phyloP scores from a whole-genome alignment of 2,797 vertebrate species.

The Mus spretus region DNA sequence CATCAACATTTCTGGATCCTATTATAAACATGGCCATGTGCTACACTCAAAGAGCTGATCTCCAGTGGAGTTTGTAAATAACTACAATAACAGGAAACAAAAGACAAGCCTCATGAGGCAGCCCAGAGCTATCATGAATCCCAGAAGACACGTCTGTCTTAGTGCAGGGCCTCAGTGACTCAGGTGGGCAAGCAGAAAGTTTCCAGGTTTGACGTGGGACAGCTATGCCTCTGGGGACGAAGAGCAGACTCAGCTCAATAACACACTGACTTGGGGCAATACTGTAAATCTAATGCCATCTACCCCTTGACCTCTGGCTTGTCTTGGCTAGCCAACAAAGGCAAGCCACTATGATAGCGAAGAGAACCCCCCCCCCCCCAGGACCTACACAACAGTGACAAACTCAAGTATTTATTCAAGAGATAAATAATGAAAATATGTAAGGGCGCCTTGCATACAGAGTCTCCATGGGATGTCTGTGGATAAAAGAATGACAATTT shows the following conservation, averaged over 20 bases:
- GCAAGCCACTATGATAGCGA: fast-evolving
- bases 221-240: fast-evolving
- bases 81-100: neutral
- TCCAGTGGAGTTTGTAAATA: neutral
- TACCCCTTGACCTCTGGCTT: no score
- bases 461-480: neutral
- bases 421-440: neutral
- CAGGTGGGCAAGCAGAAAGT: fast-evolving
- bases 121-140: neutral
- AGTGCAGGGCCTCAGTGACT: fast-evolving
- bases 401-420: neutral
- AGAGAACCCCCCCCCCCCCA: fast-evolving
- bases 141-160: fast-evolving
- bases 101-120: neutral
- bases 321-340: fast-evolving
- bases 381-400: neutral
- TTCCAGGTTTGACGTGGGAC: fast-evolving
- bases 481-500: neutral
- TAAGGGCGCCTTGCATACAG: neutral
- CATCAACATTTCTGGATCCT: neutral
- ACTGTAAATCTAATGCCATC: neutral
- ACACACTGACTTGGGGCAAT: fast-evolving
- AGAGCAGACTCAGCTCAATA: neutral
- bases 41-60: neutral
- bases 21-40: no score